phyloP scores from a whole-genome alignment of 2,113 vertebrate species.

The Lethenteron camtschaticum region DNA sequence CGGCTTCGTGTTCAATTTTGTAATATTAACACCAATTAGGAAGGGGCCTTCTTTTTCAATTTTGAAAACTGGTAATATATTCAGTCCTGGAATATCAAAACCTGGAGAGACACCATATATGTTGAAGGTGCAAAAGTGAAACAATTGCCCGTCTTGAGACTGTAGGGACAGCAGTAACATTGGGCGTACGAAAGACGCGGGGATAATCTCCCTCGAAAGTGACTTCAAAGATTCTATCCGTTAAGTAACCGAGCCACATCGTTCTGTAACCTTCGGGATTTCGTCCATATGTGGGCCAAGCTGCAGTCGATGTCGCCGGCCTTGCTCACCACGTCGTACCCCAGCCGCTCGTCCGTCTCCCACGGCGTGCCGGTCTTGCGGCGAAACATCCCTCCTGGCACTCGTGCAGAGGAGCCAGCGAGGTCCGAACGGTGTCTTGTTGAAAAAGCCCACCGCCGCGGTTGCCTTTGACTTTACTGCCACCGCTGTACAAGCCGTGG shows the following conservation, averaged over 20 bases:
- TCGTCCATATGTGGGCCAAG: constrained; percentile 55
- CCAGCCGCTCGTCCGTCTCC: constrained; percentile 50
- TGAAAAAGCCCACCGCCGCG: constrained; percentile 26
- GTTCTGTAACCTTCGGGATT: constrained; percentile 39
- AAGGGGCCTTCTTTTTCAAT: constrained; percentile 13
- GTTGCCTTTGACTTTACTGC: too few species aligned
- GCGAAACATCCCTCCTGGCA: constrained; percentile 52
- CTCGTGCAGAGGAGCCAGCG: constrained; percentile 40
- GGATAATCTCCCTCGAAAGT: constrained; percentile 57
- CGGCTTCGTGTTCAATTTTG: too few species aligned
- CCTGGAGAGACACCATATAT: constrained; percentile 41
- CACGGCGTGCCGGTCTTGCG: constrained; percentile 57
- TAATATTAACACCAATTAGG: too few species aligned
- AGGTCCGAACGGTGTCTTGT: constrained; percentile 39
- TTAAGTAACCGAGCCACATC: constrained; percentile 43
- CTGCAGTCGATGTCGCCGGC: constrained; percentile 64
- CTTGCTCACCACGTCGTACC: constrained; percentile 51
- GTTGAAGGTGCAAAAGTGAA: constrained; percentile 46
- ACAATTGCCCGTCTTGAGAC: constrained; percentile 54
- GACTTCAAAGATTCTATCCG: constrained; percentile 50
- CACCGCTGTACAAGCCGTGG: too few species aligned
- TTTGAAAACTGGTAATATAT: constrained; percentile 56
- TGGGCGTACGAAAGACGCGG: constrained; percentile 37
- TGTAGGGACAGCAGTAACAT: constrained; percentile 48
- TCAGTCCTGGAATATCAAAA: constrained; percentile 61